These are phyloP conservation scores for Neodon shergylaensis DNA, from an alignment of 2,113 vertebrate species.

Conservation along the genomic window DNA sequence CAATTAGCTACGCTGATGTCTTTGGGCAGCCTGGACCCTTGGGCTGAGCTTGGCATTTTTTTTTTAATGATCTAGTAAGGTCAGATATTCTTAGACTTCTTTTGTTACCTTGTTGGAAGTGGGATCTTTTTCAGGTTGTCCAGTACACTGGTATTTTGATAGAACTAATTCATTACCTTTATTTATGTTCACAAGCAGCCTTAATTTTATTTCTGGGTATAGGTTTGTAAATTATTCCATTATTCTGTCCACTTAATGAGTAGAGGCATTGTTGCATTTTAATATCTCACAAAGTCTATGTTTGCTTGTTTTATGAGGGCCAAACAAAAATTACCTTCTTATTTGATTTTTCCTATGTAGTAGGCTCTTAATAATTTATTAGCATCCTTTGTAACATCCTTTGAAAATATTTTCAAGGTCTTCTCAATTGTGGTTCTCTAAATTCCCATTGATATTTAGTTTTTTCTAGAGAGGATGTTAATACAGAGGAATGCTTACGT, in stretches of 20 bases:
- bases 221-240: slow-evolving; percentile 58
- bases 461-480: slow-evolving; percentile 16
- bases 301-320: slow-evolving; percentile 64
- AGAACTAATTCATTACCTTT: slow-evolving; percentile 44
- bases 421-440: slow-evolving; percentile 60
- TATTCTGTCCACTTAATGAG: slow-evolving; percentile 46
- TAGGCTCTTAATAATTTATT: slow-evolving; percentile 14
- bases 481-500: slow-evolving; percentile 24
- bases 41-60: background rate
- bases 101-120: background rate
- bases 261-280: slow-evolving; percentile 41
- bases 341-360: slow-evolving; percentile 47
- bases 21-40: background rate
- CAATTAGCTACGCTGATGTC: background rate
- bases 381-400: background rate
- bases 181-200: slow-evolving; percentile 46
- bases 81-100: background rate
- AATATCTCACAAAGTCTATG: slow-evolving; percentile 51
- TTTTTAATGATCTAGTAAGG: background rate
- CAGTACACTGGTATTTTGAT: background rate
- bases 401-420: background rate
- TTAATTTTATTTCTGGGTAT: slow-evolving; percentile 63
- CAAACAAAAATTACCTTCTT: slow-evolving; percentile 57
- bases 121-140: background rate
- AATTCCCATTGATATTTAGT: slow-evolving; percentile 44